Base-by-base conservation (phyloP, 2,888 invertebrate species). In the Adelphocoris suturalis region DNA sequence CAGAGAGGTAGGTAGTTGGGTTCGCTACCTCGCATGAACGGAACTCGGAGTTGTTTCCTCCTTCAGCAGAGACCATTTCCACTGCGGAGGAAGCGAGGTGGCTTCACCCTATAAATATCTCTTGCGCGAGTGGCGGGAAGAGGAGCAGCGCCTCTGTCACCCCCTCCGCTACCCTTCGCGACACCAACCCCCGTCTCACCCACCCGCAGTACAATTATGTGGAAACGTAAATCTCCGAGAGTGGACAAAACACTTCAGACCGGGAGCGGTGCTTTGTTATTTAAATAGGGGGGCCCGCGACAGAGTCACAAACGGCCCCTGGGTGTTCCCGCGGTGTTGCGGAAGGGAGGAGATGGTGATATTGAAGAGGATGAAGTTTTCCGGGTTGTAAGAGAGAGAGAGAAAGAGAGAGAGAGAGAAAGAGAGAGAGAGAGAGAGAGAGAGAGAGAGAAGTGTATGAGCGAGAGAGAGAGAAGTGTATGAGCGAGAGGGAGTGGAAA, bases 191-290 rank as follows among this genome's bases (percentile, higher is more conserved):
- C n/a, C n/a, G 16, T n/a, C 57, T n/a, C n/a, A 7, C 7, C n/a
- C 57, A 16, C 16, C 61, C 68, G 68, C 68, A 23, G 57, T 85
- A 57, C 85, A 85, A 85, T 85, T 85, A 85, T 85, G 85, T 85
- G 85, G 85, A 57, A 68, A 85, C 85, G 85, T 85, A 85, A 85
- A 85, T 85, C 85, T 85, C 55, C 85, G 61, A 23, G 61, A 57
- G 61, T 57, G 85, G 85, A 85, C 85, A 85, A 57, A 85, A 85
- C 85, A 85, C 85, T 85, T 85, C 28, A 78, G 78, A 78, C 14
- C 78, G 78, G 78, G 78, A 37, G 85, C 37, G 85, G 85, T 57
- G 85, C 85, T 85, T 85, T 85, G 85, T 85, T 85, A 85, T 85
- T 85, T 57, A 85, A 85, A 85, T 85, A 37, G 85, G 55, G 46